Conservation (phyloP, 2,113 vertebrate genomes). For the Lampris megalopsis region DNA sequence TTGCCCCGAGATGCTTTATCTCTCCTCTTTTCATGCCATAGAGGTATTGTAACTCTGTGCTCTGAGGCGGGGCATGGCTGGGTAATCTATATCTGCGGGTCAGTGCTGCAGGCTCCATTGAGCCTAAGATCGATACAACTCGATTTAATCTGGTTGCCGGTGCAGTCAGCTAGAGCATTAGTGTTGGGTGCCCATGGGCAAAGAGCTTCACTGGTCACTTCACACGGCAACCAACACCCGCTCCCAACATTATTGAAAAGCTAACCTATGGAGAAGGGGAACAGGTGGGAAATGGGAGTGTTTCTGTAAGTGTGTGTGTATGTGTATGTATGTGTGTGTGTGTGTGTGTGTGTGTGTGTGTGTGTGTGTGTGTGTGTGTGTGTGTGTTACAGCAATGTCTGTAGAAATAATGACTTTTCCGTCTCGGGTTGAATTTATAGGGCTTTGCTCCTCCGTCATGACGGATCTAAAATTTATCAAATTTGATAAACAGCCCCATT, state of each 20-base stretch:
- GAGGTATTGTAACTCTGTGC: conserved; percentile 8
- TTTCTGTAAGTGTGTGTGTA: not conserved
- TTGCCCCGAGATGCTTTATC: not conserved
- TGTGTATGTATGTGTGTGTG: not conserved
- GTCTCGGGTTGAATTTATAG: not conserved
- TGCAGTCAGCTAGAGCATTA: conserved; percentile 55
- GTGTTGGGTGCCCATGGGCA: conserved; percentile 30
- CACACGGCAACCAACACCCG: not conserved
- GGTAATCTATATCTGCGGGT: conserved; percentile 24
- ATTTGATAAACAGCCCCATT: too few relatives aligned
- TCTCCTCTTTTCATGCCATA: not conserved
- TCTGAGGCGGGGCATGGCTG: not conserved
- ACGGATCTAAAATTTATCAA: not conserved
- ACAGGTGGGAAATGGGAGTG: conserved; percentile 10
- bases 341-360: not conserved
- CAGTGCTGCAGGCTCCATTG: conserved; percentile 41
- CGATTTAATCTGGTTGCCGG: conserved; percentile 49
- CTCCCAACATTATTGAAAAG: conserved; percentile 46
- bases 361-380: not conserved
- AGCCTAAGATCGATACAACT: conserved; percentile 54
- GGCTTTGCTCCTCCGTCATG: not conserved
- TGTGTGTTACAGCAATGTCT: conserved; percentile 9
- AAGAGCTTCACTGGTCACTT: conserved; percentile 8
- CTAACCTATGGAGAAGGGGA: conserved; percentile 1
- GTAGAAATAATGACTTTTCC: conserved; percentile 12